Percentiles rank a stretch among this genome's conserved stretches.
These are phyloP conservation scores for Gymnopithys bicolor DNA, from an alignment of 2,797 vertebrate species.

Conservation along the genomic window DNA sequence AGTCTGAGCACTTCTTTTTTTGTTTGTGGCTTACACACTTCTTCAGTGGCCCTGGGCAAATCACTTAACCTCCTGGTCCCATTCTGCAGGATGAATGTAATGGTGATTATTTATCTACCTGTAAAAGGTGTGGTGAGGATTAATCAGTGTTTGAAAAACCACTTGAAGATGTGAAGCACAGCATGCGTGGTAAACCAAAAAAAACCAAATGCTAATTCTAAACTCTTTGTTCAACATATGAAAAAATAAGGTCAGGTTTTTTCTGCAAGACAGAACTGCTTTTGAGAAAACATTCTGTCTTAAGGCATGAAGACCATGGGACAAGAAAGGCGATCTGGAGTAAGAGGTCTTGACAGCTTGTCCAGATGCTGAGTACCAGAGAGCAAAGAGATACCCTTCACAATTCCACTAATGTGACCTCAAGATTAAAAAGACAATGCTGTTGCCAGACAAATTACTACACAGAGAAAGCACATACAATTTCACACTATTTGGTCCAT, in stretches of 20 bases:
- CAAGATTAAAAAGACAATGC: not conserved
- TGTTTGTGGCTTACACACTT: not conserved
- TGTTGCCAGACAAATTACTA: not conserved
- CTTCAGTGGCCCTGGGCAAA: constrained; percentile 40
- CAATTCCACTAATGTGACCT: not conserved
- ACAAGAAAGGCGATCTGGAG: not conserved
- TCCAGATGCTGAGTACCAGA: not conserved
- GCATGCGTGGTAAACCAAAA: not conserved
- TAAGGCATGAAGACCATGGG: not conserved
- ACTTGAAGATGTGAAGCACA: not conserved
- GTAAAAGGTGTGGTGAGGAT: constrained; percentile 26
- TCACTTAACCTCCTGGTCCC: constrained; percentile 24
- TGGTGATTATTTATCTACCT: constrained; percentile 4
- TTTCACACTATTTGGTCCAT: not conserved
- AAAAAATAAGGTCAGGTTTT: not conserved
- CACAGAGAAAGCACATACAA: not conserved
- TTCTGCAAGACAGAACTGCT: not conserved
- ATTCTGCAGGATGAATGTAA: not conserved
- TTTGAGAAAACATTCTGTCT: not conserved
- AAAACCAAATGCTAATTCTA: not conserved
- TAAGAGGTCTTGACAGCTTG: not conserved
- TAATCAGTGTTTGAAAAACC: not conserved
- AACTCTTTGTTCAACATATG: not conserved
- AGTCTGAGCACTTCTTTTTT: not conserved
- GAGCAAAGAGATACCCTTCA: not conserved